Base-by-base conservation (phyloP, 2,797 vertebrate species). In the Thalassophryne amazonica region DNA sequence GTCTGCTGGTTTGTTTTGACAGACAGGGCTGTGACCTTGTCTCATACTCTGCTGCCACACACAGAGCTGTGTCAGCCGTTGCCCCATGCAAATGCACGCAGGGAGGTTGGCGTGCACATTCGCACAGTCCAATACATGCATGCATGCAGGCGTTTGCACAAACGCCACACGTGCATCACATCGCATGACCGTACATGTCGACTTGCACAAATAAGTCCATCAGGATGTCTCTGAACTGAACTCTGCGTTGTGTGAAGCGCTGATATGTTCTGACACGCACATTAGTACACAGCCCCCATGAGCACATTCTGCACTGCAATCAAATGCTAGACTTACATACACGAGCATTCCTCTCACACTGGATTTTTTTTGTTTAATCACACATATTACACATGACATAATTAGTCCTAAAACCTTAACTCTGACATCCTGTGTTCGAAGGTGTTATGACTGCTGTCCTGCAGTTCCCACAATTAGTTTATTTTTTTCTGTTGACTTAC, bases 21-120 rank as follows among this genome's bases (percentile, higher is more conserved):
- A 80, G 78, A 78, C 81, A 59, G 57, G 78, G 67, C 50, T 57
- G 17, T 45, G 63, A 73, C 78, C 76, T 67, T 71, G 83, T 81
- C 74, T 73, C 53, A 42, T 41, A 49, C 54, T 69, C 58, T 31
- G 62, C 64, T 46, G 66, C 60, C 53, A 14, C 69, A 47, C 49
- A 55, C 53, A 69, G 58, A 49, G 60, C 76, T 46, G 58, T 54
- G 76, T 75, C 73, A 63, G 60, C 49, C 53, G 18, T 57, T 45
- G 13, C 35, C 38, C 30, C 13, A 5, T 15, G 9, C 54, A 42
- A 39, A 72, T 53, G 65, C 61, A 46, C 53, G 9, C 19, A n/a
- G 23, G 17, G 14, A 47, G n/a, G n/a, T n/a, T n/a, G n/a, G n/a
- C 30, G 19, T 3, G 14, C 36, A 47, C 47, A 29, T 39, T 2